These are phyloP conservation scores for Cephus runcator DNA, from an alignment of 2,888 invertebrate species.

Conservation along the genomic window DNA sequence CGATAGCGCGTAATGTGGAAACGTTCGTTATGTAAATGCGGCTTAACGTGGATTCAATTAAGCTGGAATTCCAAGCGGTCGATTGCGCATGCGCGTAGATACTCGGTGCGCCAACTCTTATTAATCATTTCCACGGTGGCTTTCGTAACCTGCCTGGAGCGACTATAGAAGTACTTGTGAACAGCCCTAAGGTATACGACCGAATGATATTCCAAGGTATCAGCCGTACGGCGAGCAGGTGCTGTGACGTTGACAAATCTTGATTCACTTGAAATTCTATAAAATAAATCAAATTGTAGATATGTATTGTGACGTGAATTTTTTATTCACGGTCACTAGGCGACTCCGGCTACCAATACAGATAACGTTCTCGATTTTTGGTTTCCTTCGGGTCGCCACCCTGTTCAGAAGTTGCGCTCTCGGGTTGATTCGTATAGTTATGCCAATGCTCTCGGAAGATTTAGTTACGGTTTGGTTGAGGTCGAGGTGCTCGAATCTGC, in stretches of 20 bases:
- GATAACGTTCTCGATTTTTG: too few relatives aligned
- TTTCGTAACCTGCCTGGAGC: not conserved
- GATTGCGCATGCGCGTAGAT: not conserved
- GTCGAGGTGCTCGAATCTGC: too few relatives aligned
- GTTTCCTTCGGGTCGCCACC: too few relatives aligned
- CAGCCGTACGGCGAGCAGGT: not conserved
- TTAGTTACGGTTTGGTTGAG: too few relatives aligned
- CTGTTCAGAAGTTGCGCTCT: too few relatives aligned
- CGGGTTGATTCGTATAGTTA: too few relatives aligned
- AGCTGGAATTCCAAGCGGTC: conserved; percentile 6
- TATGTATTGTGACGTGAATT: not conserved
- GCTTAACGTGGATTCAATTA: conserved; percentile 14
- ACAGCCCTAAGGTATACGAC: not conserved
- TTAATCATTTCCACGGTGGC: not conserved
- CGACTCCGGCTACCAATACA: too few relatives aligned
- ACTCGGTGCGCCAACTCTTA: not conserved
- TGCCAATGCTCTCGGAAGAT: too few relatives aligned
- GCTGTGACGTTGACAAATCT: not conserved
- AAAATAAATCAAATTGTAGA: not conserved
- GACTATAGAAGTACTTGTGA: not conserved
- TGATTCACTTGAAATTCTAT: not conserved
- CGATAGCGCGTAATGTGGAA: not conserved
- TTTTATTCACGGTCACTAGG: too few relatives aligned
- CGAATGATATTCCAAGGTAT: not conserved
- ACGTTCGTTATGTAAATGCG: conserved; percentile 9